Evolutionary conservation across 2,888 invertebrate genomes (phyloP), one percentile per base, ranked within the genome.

Genomic region (Phanerotoma sp.): DNA sequence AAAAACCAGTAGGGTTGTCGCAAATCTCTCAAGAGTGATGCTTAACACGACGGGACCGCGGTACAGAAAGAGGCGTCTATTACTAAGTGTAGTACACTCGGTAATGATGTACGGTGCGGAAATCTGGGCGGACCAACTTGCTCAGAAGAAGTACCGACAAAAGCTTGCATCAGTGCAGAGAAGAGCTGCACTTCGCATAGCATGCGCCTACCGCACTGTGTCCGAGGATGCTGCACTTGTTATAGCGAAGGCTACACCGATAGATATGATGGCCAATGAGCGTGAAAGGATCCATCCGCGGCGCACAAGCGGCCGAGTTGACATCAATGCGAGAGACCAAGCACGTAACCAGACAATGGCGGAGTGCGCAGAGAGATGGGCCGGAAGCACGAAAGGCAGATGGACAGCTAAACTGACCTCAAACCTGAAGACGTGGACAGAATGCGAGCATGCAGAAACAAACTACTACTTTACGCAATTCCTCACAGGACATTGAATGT

Each of bases 81-180:
- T 54, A 7, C 35, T 44, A 42, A 32, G 37, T 15, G 32, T 37
- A 6, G 51, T 38, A 7, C 33, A 44, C 47, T 57, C 51, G 1
- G 32, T 47, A 7, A 32, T 51, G 2, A 42, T 56, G 25, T 56
- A 56, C 32, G 56, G 56, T 9, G 61, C 59, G 32, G 54, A 60
- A 49, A 47, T 62, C 11, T 60, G 60, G 60, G 61, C 50, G 20
- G 60, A 56, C 30, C 30, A 32, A 38, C 49, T 65, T 4, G 13
- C 40, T 21, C 40, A 37, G 10, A 54, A 56, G 30, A 57, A 44
- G 9, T 57, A 58, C n/a, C 40, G 62, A 11, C 56, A 51, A 7
- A 53, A 51, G 46, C 58, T 64, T 7, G 54, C 65, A 4, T 37
- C 56, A 20, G 56, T 58, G 32, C 61, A 68, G 40, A 38, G 64